Base-by-base conservation (phyloP, 2,113 vertebrate species). In the Ceyx melanurus region DNA sequence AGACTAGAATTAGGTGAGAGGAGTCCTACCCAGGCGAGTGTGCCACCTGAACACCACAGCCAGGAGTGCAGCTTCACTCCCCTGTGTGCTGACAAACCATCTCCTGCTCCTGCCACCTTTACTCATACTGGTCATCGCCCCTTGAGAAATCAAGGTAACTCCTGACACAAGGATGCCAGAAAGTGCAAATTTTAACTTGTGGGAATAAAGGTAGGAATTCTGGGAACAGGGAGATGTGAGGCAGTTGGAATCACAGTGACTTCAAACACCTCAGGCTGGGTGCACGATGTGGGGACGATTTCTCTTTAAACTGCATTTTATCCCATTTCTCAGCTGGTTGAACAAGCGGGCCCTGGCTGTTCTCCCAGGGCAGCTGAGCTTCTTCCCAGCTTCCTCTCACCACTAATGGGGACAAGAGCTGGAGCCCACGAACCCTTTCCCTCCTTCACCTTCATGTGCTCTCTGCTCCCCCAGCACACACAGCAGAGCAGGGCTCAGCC, bases 41-140 rank as follows among this genome's bases (percentile, higher is more conserved):
- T 6, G 33, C 48, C 40, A 50, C 0, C 0, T 15, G 43, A 56
- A 37, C 8, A 20, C 48, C 17, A 48, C 43, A 92, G 50, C 26
- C 42, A 53, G 43, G 48, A 43, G 22, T 6, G 5, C 45, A 28
- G 80, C 21, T 61, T 68, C 50, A 4, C 11, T 15, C 62, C 28
- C 70, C 33, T 19, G 3, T 3, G 42, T 25, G 28, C 50, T 70
- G 65, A 81, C 45, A 43, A 3, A 75, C 22, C 1, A 0, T 17
- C 48, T 61, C 51, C 43, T 90, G 5, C 10, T 48, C 60, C 76
- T 40, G 82, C 21, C 62, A 53, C 57, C 18, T 75, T 53, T 60
- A 15, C 29, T 31, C 10, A 13, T 0, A 1, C 0, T 29, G 40
- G 78, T 64, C 43, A 23, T 6, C 73, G 57, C 28, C 15, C 54